Percentiles rank a stretch among this genome's conserved stretches.
Conservation (phyloP, 2,113 vertebrate species). For the Podarcis raffonei region DNA sequence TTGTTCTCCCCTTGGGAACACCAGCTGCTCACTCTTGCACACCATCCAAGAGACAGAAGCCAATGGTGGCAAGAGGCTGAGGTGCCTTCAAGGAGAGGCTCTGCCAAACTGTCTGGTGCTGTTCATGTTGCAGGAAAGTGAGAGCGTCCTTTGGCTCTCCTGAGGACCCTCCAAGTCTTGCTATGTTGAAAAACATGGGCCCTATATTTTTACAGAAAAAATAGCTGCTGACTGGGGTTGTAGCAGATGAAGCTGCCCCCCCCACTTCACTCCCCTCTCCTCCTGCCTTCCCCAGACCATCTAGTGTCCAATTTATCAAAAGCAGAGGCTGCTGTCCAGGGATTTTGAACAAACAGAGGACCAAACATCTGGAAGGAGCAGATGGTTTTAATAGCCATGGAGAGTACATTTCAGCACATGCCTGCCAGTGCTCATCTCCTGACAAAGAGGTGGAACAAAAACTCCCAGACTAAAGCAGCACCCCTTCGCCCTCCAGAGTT, state of each 20-base stretch:
- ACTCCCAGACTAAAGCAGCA: slow-evolving; percentile 5
- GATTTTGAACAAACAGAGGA: background rate
- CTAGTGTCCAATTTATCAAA: background rate
- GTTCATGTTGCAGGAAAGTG: background rate
- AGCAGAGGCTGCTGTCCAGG: slow-evolving; percentile 37
- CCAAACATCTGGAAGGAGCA: slow-evolving; percentile 65
- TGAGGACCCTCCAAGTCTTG: background rate
- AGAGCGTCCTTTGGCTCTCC: background rate
- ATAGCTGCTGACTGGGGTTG: background rate
- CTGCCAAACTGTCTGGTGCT: background rate
- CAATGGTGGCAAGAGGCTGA: background rate
- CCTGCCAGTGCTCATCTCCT: slow-evolving; percentile 34
- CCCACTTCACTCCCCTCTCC: background rate
- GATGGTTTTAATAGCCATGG: slow-evolving; percentile 26
- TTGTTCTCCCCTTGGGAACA: background rate
- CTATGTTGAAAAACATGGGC: background rate
- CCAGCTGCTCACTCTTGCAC: background rate
- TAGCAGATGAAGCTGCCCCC: background rate
- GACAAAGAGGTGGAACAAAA: background rate
- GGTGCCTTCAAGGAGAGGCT: background rate
- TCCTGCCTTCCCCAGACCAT: slow-evolving; percentile 29
- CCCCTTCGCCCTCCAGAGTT: background rate
- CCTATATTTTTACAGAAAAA: background rate
- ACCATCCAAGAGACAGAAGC: background rate
- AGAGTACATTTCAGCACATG: background rate